These are phyloP conservation scores for Oceanodroma leucorhoa DNA, from an alignment of 2,797 vertebrate genomes.

Conservation along the genomic window DNA sequence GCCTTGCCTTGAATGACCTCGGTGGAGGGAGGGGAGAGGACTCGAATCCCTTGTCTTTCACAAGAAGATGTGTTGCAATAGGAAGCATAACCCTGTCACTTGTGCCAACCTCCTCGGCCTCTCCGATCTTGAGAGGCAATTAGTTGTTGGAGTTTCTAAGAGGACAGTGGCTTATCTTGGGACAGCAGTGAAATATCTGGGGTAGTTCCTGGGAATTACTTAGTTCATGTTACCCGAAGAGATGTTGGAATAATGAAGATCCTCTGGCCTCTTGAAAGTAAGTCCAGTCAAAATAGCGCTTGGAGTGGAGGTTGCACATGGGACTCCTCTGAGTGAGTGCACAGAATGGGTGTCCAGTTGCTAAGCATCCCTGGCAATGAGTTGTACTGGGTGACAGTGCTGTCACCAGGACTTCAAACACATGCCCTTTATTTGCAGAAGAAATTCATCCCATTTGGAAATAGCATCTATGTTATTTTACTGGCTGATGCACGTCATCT, in stretches of 20 bases:
- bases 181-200: background rate
- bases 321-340: background rate
- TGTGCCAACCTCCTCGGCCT: background rate
- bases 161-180: background rate
- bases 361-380: background rate
- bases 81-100: background rate
- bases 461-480: background rate
- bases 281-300: background rate
- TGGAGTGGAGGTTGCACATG: background rate
- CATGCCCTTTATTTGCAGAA: background rate
- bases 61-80: background rate
- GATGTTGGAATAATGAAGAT: background rate
- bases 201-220: background rate
- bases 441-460: background rate
- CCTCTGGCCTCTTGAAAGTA: background rate
- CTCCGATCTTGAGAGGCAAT: background rate
- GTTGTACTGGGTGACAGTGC: background rate
- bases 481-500: background rate
- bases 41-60: background rate
- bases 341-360: background rate
- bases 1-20: background rate
- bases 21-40: background rate
- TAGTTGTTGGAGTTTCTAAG: background rate
- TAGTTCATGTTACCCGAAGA: background rate
- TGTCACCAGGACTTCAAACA: background rate